Evolutionary conservation across 53 echinoderm and acorn worm species (phyloP).

Genomic region (Stichopus horrens): DNA sequence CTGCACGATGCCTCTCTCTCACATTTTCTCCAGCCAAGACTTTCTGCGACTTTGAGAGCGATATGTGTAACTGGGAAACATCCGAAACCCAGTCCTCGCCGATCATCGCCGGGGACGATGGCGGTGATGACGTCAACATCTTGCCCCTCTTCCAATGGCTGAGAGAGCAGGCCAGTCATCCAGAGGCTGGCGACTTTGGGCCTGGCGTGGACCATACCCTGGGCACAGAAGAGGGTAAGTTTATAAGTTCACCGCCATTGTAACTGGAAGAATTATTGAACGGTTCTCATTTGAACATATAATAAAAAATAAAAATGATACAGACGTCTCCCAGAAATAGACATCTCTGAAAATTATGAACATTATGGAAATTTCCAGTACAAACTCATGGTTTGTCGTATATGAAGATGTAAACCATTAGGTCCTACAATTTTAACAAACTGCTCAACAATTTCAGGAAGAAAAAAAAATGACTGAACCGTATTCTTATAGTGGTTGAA

Average conservation of each 20-base stretch:
- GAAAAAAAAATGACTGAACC: no score
- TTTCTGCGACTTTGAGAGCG: slow-evolving; percentile 71
- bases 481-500: no score
- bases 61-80: slow-evolving; percentile 63
- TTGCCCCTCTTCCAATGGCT: slow-evolving; percentile 35
- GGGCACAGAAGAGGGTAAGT: slow-evolving; percentile 60
- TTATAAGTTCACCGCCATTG: not conserved
- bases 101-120: not conserved
- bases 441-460: no score
- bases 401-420: no score
- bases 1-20: not conserved
- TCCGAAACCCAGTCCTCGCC: slow-evolving; percentile 7
- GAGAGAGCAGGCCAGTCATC: slow-evolving; percentile 37
- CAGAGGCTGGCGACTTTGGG: slow-evolving; percentile 54
- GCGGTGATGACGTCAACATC: not conserved
- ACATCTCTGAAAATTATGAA: no score
- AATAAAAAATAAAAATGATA: not conserved
- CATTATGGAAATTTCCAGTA: no score
- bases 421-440: no score
- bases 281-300: not conserved
- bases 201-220: slow-evolving; percentile 68
- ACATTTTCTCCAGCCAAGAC: slow-evolving; percentile 25
- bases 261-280: not conserved
- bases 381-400: no score
- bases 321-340: not conserved